Percentiles rank a stretch among this genome's conserved stretches.
phyloP scores from a whole-genome alignment of 2,113 vertebrate genomes.

The Alligator mississippiensis region DNA sequence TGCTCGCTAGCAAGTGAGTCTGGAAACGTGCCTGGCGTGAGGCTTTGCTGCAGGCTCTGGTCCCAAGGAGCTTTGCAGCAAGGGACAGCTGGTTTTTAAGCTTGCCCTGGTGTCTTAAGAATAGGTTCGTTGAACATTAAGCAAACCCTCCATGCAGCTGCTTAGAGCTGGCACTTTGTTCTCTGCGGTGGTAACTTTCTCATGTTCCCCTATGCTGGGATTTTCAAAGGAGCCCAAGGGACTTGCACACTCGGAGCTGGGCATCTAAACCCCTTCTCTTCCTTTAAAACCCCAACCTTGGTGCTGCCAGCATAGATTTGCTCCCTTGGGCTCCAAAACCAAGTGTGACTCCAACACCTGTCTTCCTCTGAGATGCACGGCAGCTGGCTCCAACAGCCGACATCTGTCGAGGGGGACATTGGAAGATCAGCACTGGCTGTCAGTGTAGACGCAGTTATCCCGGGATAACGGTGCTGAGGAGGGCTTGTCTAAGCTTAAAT shows the following conservation, averaged over 20 bases:
- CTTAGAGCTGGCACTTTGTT: background rate
- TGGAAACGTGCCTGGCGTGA: background rate
- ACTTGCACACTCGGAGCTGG: background rate
- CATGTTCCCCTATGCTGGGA: background rate
- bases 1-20: background rate
- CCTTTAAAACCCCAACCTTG: no score
- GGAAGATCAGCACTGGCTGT: background rate
- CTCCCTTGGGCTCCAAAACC: no score
- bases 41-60: accelerated
- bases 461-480: background rate
- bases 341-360: no score
- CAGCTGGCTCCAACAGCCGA: background rate
- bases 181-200: accelerated
- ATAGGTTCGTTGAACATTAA: accelerated
- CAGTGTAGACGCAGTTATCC: background rate
- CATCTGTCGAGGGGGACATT: no score
- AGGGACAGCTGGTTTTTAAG: accelerated
- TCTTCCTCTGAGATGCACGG: background rate
- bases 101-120: accelerated
- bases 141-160: background rate
- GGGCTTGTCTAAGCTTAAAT: background rate
- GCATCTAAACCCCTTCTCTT: no score
- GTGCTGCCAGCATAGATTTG: no score
- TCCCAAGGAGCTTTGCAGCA: background rate
- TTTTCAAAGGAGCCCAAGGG: background rate